Evolutionary conservation across 2,888 invertebrate species (phyloP), one percentile per base, ranked within the genome.

Genomic region (Lampropteryx suffumata): DNA sequence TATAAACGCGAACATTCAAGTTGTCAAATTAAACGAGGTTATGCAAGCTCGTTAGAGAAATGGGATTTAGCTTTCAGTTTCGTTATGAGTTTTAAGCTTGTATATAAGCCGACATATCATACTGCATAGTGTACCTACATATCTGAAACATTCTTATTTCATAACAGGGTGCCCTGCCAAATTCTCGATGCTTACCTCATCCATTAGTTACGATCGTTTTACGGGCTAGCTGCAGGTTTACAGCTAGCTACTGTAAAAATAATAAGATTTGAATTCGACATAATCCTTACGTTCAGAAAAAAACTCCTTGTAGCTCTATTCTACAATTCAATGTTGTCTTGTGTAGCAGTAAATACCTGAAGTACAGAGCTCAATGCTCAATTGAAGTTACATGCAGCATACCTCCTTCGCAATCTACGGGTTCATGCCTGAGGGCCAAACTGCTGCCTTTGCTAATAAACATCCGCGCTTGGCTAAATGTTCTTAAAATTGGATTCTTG

Each of bases 11-110:
- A 67, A 67, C 66, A 61, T 61, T 55, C 58, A 57, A 57, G 52
- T 57, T 67, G 61, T 64, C 69, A 67, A 62, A 76, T 72, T 70
- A 66, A 68, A 69, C 67, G 62, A 67, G 32, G 60, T 82, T 82
- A 75, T 67, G 68, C 76, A 81, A 79, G 57, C 66, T 64, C 55
- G 65, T 68, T 74, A 73, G 49, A 69, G 64, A 72, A 76, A 57
- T 54, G 17, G 49, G 33, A 44, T 54, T 50, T 51, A 27, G 35
- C 44, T 50, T 46, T 51, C 49, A 34, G 36, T 42, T 53, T 43
- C 43, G 21, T 44, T 55, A 36, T 46, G 33, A 26, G 42, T 39
- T 9, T 47, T 35, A 1, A 30, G 28, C 21, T 26, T 24, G 3
- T n/a, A n/a, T n/a, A n/a, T 50, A 39, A 49, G 41, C 46, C 46